A percentile compares a stretch with the other conserved stretches of the same genome.
phyloP scores from a whole-genome alignment of 35 echinoderm and acorn worm genomes.

The Diadema setosum region DNA sequence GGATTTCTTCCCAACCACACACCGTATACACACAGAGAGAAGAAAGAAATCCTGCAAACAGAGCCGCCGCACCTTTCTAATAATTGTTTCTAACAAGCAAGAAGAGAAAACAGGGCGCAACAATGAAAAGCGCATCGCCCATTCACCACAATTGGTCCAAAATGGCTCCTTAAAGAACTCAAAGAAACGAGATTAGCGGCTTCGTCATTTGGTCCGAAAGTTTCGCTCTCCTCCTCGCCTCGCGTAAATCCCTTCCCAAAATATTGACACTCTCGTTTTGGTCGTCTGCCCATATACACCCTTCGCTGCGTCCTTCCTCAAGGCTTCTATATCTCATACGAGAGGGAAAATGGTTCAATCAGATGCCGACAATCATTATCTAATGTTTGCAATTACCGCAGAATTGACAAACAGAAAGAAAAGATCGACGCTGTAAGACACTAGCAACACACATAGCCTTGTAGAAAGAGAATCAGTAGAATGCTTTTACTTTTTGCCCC shows the following conservation, averaged over 20 bases:
- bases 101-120: no score
- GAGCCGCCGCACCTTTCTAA: no score
- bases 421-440: background rate
- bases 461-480: background rate
- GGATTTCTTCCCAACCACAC: no score
- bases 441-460: background rate
- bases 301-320: background rate
- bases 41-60: no score
- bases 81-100: no score
- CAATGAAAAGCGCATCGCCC: no score
- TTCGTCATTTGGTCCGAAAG: background rate
- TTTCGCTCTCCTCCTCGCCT: background rate
- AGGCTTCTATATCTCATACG: background rate
- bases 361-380: background rate
- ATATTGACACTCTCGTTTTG: background rate
- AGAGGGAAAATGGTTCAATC: background rate
- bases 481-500: background rate
- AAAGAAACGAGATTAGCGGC: conserved; percentile 12
- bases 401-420: background rate
- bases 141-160: no score
- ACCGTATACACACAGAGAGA: no score
- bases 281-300: background rate
- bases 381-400: background rate
- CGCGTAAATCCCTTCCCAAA: background rate
- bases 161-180: no score